Base-by-base conservation (phyloP, 1,140 invertebrate genomes). In the Conopomorpha cramerella region DNA sequence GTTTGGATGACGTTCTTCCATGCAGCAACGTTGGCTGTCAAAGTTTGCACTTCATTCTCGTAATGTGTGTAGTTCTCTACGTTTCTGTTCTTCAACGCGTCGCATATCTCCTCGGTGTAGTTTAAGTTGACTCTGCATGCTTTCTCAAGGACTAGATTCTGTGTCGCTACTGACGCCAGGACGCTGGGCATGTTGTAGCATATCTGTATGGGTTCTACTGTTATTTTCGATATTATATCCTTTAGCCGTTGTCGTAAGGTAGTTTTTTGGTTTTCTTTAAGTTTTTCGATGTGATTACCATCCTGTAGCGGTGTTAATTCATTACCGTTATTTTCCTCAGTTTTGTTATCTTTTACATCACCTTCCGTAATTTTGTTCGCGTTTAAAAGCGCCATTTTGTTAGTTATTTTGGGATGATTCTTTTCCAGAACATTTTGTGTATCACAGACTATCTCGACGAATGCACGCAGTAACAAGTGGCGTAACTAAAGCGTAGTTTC, bases 61-160 rank as follows among this genome's bases (percentile, higher is more conserved):
- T 91, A 83, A 7, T 66, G 46, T 2, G 84, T 86, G 39, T 85
- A 88, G 47, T 88, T 89, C 23, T 80, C 81, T 2, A 86, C 89
- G 39, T 87, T 73, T 44, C 88, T 76, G n/a, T 73, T 73, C 12
- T 84, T 82, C 8, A 93, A 55, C 0, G 88, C 86, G 33, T 85
- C 82, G 54, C 90, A 93, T 3, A 91, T 74, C 40, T 84, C 81
- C 16, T 78, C 72, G 1, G 81, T 77, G 39, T 86, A 88, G 14
- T 78, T 83, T 26, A 92, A 77, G 56, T 92, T 92, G 0, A 93
- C 88, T 11, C 85, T 71, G 49, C 91, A 93, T 0, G 90, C 89
- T 64, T 92, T 92, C 63, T 92, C 90, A 36, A 92, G 71, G 51
- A 89, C 90, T n/a, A 93, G 78, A 70, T 92, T 91, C 63, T 90